A percentile compares a stretch with the other conserved stretches of the same genome.
Evolutionary conservation across 1,140 invertebrate species (phyloP).

Genomic region (Theocolax elegans): DNA sequence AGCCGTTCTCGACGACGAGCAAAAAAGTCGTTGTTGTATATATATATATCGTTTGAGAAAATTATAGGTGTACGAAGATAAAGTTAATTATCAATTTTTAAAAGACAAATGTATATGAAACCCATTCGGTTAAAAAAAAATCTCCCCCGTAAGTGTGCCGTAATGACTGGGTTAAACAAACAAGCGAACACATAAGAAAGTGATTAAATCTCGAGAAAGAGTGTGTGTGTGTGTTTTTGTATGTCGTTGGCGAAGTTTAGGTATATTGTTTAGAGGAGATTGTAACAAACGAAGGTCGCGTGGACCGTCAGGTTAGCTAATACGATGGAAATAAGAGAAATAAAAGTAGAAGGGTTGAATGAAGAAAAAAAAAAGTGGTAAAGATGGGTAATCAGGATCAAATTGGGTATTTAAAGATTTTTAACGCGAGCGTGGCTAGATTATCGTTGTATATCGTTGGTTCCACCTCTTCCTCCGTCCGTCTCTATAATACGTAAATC

Average conservation of each 20-base stretch:
- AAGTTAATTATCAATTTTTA: too few relatives aligned
- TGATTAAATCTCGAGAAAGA: background rate
- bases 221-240: too few relatives aligned
- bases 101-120: too few relatives aligned
- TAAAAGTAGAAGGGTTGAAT: background rate
- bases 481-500: background rate
- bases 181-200: too few relatives aligned
- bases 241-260: background rate
- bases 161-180: too few relatives aligned
- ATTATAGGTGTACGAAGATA: too few relatives aligned
- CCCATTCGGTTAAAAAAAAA: too few relatives aligned
- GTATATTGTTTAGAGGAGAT: background rate
- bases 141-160: too few relatives aligned
- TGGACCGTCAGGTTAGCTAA: too few relatives aligned
- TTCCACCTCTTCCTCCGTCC: background rate
- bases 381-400: constrained; percentile 61
- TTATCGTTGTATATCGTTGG: background rate
- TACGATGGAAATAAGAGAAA: background rate
- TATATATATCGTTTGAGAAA: too few relatives aligned
- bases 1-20: too few relatives aligned
- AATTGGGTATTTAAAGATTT: constrained; percentile 65
- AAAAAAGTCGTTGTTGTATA: too few relatives aligned
- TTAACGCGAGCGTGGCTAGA: constrained; percentile 40
- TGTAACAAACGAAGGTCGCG: background rate
- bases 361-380: constrained; percentile 28